Percentiles rank a stretch among this genome's conserved stretches.
These are phyloP conservation scores for Cyprinodon tularosa DNA, from an alignment of 2,113 vertebrate species.

Conservation along the genomic window DNA sequence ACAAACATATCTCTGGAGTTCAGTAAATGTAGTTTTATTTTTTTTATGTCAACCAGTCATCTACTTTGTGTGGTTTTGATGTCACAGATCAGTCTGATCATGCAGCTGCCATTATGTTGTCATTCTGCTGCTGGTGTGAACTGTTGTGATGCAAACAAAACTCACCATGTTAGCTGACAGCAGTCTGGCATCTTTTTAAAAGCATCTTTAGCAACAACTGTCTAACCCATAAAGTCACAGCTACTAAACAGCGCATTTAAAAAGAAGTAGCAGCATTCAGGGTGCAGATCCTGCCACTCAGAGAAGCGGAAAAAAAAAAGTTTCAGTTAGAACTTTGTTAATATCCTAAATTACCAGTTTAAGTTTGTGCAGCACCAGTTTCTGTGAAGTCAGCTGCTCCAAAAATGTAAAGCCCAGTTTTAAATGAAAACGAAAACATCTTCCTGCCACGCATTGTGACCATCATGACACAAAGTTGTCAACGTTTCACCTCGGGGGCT, in stretches of 20 bases:
- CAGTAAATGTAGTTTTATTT: too few species aligned
- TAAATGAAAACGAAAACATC: slow-evolving; percentile 35
- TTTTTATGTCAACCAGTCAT: too few species aligned
- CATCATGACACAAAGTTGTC: slow-evolving; percentile 39
- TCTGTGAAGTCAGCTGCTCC: slow-evolving; percentile 16
- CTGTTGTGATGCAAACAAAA: neutral
- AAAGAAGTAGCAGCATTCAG: slow-evolving; percentile 29
- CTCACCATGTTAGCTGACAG: neutral
- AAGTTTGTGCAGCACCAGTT: neutral
- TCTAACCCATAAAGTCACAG: neutral
- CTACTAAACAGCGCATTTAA: slow-evolving; percentile 25
- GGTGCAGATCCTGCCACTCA: slow-evolving; percentile 14
- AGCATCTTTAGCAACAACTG: neutral
- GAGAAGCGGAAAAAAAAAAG: slow-evolving; percentile 27
- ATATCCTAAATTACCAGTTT: neutral
- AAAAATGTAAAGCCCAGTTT: slow-evolving; percentile 22
- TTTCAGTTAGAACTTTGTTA: neutral
- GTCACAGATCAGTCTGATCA: neutral
- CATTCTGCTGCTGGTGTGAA: too few species aligned
- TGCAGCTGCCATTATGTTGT: too few species aligned
- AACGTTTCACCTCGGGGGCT: slow-evolving; percentile 45
- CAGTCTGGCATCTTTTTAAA: neutral
- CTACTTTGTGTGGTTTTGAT: neutral
- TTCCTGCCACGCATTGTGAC: slow-evolving; percentile 45
- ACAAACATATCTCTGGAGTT: too few species aligned